Conservation (phyloP, 2,888 invertebrate species). For the Aricia artaxerxes region DNA sequence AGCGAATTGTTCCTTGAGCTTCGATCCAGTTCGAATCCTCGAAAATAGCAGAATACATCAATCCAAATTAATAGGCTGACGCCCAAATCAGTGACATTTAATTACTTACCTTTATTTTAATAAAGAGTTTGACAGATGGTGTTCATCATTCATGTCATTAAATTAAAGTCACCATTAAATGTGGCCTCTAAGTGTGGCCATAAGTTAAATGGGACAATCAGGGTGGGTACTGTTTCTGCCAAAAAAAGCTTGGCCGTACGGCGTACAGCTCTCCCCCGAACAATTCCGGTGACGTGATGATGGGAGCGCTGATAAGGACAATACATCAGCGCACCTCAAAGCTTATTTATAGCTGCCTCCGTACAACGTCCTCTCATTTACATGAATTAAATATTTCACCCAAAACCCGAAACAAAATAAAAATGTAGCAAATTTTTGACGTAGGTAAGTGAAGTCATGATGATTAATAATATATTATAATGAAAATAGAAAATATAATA, state of each 20-base stretch:
- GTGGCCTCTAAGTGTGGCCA: too few species aligned
- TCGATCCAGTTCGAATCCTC: not conserved
- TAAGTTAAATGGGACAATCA: too few species aligned
- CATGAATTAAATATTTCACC: conserved; percentile 41
- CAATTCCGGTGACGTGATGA: conserved; percentile 10
- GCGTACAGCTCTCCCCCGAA: not conserved
- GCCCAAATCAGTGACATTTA: not conserved
- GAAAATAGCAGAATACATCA: not conserved
- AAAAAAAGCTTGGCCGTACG: not conserved
- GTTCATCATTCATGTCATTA: too few species aligned
- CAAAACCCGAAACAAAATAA: not conserved
- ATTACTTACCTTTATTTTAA: too few species aligned
- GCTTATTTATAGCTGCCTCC: conserved; percentile 4
- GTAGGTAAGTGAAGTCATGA: not conserved
- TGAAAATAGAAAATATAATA: too few species aligned
- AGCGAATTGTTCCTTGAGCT: not conserved
- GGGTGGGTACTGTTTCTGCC: not conserved
- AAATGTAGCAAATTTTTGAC: not conserved
- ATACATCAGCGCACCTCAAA: conserved; percentile 37
- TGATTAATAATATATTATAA: not conserved
- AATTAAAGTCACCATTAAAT: too few species aligned
- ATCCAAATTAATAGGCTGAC: not conserved
- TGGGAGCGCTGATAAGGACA: conserved; percentile 29
- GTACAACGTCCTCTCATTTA: conserved; percentile 34
- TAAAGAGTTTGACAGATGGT: too few species aligned